Evolutionary conservation across 2,113 vertebrate species (phyloP).

Genomic region (Ceuthmochares aereus): DNA sequence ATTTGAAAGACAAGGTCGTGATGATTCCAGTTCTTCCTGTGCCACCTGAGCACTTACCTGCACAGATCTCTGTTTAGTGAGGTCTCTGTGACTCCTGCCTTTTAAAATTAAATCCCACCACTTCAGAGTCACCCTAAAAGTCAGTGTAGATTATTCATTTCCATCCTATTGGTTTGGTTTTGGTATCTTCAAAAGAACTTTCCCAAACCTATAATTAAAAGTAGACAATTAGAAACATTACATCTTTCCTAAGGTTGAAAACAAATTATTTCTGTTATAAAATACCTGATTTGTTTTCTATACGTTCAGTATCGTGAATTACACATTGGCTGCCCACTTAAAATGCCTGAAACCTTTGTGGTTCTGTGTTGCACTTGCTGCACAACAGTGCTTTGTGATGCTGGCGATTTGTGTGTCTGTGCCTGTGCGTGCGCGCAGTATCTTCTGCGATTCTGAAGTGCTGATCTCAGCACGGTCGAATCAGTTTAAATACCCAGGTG

Average conservation of each 20-base stretch:
- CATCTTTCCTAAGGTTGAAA: not conserved
- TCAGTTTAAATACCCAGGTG: not conserved
- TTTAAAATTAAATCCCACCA: not conserved
- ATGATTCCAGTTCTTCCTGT: not conserved
- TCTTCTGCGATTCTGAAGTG: not conserved
- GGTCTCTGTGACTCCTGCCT: not conserved
- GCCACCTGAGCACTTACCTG: not conserved
- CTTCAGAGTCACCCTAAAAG: not conserved
- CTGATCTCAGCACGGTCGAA: not conserved
- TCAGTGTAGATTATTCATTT: not conserved
- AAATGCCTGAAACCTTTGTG: not conserved
- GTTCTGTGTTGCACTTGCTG: not conserved
- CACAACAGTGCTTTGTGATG: not conserved
- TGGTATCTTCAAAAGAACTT: not conserved
- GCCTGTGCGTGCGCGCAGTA: not conserved
- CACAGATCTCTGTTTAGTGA: not conserved
- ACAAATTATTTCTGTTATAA: not conserved
- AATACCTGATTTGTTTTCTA: not conserved
- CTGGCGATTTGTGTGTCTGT: not conserved
- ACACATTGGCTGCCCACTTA: not conserved
- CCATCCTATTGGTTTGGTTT: not conserved
- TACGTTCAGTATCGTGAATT: not conserved
- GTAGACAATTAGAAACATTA: not conserved
- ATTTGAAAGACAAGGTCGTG: not conserved
- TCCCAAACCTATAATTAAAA: not conserved